A percentile compares a stretch with the other conserved stretches of the same genome.
phyloP scores from a whole-genome alignment of 2,797 vertebrate genomes.

The Tarsius wallacei region DNA sequence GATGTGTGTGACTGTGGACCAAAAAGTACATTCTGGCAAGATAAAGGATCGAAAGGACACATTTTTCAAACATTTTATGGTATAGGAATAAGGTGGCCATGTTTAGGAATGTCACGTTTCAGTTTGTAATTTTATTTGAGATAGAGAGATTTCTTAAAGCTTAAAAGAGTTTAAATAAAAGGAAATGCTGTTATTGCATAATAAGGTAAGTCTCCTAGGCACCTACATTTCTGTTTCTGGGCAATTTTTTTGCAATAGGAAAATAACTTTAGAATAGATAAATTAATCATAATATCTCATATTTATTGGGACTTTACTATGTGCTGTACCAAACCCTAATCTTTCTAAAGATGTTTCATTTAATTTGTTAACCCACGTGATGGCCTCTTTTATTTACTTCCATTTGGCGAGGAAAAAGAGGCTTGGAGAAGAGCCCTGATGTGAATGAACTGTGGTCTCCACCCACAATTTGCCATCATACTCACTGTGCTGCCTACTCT shows the following conservation, averaged over 20 bases:
- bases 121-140: neutral
- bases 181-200: neutral
- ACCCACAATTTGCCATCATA: neutral
- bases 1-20: neutral
- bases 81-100: neutral
- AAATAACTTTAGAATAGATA: conserved; percentile 33
- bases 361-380: neutral
- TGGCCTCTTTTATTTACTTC: neutral
- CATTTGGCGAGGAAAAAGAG: neutral
- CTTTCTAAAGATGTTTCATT: neutral
- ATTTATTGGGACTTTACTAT: neutral
- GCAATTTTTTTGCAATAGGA: conserved; percentile 42
- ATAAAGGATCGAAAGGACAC: neutral
- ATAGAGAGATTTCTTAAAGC: neutral
- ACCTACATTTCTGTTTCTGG: conserved; percentile 26
- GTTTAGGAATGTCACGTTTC: neutral
- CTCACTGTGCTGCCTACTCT: neutral
- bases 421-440: neutral
- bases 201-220: neutral
- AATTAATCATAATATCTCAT: neutral
- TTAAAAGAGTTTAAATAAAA: conserved; percentile 44
- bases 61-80: neutral
- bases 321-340: conserved; percentile 10
- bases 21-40: conserved; percentile 10
- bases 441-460: neutral